Evolutionary conservation across 1,140 invertebrate genomes (phyloP).

Genomic region (Lepidotrigona ventralis): DNA sequence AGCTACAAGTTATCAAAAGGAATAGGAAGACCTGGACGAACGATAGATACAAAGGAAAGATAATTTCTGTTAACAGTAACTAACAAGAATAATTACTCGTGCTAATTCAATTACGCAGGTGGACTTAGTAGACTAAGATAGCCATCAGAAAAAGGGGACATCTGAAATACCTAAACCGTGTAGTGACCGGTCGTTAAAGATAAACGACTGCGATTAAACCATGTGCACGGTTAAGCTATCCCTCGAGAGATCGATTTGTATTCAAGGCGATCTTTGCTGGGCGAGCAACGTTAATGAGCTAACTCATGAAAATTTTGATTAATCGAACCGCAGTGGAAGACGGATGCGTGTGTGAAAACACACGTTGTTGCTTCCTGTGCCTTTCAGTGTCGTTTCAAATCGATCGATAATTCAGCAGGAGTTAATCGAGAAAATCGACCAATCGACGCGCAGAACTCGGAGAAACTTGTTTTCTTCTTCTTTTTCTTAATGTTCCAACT

Average conservation of each 20-base stretch:
- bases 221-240: background rate
- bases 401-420: background rate
- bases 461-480: too few species aligned
- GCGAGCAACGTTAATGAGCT: background rate
- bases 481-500: background rate
- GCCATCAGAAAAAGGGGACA: background rate
- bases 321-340: background rate
- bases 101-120: background rate
- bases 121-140: background rate
- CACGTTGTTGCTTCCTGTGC: background rate
- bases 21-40: too few species aligned
- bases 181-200: background rate
- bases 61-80: too few species aligned
- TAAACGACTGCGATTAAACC: slow-evolving; percentile 7
- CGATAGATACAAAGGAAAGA: too few species aligned
- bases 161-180: background rate
- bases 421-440: background rate
- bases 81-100: background rate
- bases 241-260: slow-evolving; percentile 11
- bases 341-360: background rate
- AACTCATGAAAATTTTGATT: slow-evolving; percentile 11
- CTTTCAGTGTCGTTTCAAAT: background rate
- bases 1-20: too few species aligned
- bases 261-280: background rate
- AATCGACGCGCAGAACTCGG: too few species aligned